Base-by-base conservation (phyloP, 2,797 vertebrate species). In the Sternarchorhynchus goeldii region DNA sequence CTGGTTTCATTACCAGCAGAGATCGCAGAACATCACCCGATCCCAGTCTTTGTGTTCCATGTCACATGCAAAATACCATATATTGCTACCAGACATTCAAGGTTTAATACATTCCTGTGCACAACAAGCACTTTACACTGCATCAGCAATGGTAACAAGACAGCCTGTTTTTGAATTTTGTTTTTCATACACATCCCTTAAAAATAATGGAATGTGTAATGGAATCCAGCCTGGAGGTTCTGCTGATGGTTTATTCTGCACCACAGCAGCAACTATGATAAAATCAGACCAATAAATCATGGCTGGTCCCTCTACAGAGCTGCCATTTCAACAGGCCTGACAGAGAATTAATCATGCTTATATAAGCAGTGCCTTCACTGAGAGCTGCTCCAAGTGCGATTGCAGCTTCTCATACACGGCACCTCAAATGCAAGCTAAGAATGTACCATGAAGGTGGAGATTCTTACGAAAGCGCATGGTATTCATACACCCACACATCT, bases 271-370 rank as follows among this genome's bases (percentile, higher is more conserved):
- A 56, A 82, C 64, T 60, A 77, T 55, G 53, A 78, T 76, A 77
- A 81, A 79, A 77, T 71, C 80, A 84, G 65, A 71, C 16, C 50
- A 45, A 82, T 86, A 79, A 68, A 73, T 82, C 80, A 86, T 64
- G 18, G 31, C 76, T 65, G 59, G 59, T 57, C 72, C 66, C 29
- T 75, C 72, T 70, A 71, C 53, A 72, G 75, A 65, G 58, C 69
- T 78, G 64, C 71, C 76, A 72, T 82, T 81, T 82, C 78, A 75
- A 76, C 41, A 80, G n/a, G 17, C 67, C 78, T 77, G 68, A 77
- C 78, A 82, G 81, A 80, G 68, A 79, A 84, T 82, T 79, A 86
- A 84, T 86, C 81, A 81, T 79, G 73, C 71, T 84, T 82, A 84
- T 73, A 82, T 76, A 82, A 83, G 65, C 58, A 53, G 58, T 66